Conservation (phyloP, 2,113 vertebrate genomes). For the Asarcornis scutulata region DNA sequence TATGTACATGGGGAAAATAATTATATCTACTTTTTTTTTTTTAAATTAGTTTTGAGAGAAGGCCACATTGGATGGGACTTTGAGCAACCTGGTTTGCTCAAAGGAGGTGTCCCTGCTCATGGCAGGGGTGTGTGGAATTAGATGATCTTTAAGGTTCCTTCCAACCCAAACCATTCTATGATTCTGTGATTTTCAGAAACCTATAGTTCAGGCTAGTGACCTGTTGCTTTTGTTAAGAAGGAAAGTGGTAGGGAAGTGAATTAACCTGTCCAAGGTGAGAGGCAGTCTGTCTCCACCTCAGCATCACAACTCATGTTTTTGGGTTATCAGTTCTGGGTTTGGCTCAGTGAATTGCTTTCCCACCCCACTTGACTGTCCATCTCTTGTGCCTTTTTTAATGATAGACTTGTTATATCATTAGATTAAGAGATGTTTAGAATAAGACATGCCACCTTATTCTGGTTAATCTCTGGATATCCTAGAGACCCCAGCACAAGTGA, state of each 20-base stretch:
- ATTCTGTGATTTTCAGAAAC: neutral
- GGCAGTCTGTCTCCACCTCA: neutral
- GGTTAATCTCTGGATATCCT: neutral
- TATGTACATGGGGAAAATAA: neutral
- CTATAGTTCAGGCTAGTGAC: neutral
- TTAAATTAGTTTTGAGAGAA: neutral
- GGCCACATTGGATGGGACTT: no score
- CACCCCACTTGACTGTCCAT: fast-evolving
- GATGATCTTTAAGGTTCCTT: no score
- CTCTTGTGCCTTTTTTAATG: neutral
- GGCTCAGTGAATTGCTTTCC: neutral
- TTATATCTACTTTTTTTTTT: neutral
- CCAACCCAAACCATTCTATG: no score
- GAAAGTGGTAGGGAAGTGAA: neutral
- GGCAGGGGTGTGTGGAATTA: no score
- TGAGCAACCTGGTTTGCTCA: no score
- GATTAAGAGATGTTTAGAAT: neutral
- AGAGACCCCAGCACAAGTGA: neutral
- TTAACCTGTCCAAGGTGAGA: neutral
- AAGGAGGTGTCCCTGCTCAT: no score
- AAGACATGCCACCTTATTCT: neutral
- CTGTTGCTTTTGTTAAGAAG: neutral
- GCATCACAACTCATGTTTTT: neutral
- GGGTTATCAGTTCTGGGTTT: neutral
- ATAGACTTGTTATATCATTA: neutral